Base-by-base conservation (phyloP, 92 coral and sea anemone species). In the Metridium senile region DNA sequence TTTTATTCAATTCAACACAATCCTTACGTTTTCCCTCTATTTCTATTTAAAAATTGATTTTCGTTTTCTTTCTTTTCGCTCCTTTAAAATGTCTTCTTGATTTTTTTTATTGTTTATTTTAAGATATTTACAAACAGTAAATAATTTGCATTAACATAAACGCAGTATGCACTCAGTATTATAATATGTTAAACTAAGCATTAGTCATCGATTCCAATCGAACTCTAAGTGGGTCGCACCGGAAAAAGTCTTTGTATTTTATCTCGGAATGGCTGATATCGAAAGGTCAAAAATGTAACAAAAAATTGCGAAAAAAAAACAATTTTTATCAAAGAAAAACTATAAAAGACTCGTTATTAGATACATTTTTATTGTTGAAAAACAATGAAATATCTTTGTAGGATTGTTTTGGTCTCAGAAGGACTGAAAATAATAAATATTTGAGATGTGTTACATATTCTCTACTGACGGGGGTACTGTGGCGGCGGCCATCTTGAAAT, bases 401-500 rank as follows among this genome's bases (percentile, higher is more conserved):
- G 49, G 49, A 6, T n/a, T n/a, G n/a, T n/a, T n/a, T n/a, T n/a
- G n/a, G n/a, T n/a, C n/a, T n/a, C n/a, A n/a, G n/a, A n/a, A n/a
- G n/a, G n/a, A n/a, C n/a, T n/a, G n/a, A n/a, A n/a, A n/a, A n/a
- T 39, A 13, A 39, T 39, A 39, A 39, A 39, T 13, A 39, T 39
- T 21, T 70, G 58, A 2, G 23, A 46, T 33, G 46, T 23, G 30
- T 51, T 30, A 30, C 33, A 2, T 71, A 47, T 17, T 71, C 47
- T 25, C 13, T 71, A 35, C 28, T 51, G 74, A 32, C 7, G 8
- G 22, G 58, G 19, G 33, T 49, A 27, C 33, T 23, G 62, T 28
- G 58, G 63, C 29, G 59, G 59, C 52, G 62, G 76, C 76, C 76
- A 72, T 72, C 76, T 72, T 72, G 52, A 58, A 58, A 54, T 72